Evolutionary conservation across 2,888 invertebrate species (phyloP).

Genomic region (Limnephilus rhombicus): DNA sequence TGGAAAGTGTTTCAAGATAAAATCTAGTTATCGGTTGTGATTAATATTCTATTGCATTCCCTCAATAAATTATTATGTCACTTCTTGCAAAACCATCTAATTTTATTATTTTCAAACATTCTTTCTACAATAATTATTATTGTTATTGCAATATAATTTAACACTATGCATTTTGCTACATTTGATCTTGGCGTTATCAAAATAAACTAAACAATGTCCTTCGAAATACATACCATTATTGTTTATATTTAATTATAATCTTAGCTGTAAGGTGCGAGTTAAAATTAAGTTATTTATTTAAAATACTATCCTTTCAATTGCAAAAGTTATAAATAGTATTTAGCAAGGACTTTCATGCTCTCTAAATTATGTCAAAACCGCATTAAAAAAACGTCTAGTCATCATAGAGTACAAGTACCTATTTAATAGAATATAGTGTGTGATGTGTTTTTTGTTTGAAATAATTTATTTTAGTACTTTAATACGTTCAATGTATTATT

Average conservation of each 20-base stretch:
- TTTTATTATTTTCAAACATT: not conserved
- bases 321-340: not conserved
- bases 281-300: not conserved
- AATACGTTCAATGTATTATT: not conserved
- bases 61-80: not conserved
- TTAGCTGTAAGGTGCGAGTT: not conserved
- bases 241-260: not conserved
- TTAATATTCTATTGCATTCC: not conserved
- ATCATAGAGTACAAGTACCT: not conserved
- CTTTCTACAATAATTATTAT: not conserved
- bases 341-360: not conserved
- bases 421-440: not conserved
- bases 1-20: not conserved
- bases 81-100: not conserved
- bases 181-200: not conserved
- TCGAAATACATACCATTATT: not conserved
- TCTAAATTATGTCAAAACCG: not conserved
- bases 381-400: conserved; percentile 3
- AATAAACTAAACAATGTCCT: not conserved
- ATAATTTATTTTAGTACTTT: not conserved
- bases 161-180: not conserved
- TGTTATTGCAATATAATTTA: not conserved
- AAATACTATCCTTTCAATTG: not conserved
- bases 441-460: not conserved
- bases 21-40: not conserved